These are phyloP conservation scores for Lobophora halterata DNA, from an alignment of 2,888 invertebrate genomes.

Conservation along the genomic window DNA sequence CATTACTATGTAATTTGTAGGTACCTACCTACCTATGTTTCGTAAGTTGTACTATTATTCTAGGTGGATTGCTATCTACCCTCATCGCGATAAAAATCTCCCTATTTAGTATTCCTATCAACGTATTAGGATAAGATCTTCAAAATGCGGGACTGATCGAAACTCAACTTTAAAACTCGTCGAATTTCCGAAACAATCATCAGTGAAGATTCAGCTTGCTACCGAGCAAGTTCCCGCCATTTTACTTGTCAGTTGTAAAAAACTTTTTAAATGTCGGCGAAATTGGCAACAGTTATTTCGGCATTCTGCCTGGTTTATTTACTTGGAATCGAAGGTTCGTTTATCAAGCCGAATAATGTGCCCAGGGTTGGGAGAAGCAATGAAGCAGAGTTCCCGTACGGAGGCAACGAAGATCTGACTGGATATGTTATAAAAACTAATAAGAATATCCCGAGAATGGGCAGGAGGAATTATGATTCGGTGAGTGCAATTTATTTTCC, in stretches of 20 bases:
- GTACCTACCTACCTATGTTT: too few relatives aligned
- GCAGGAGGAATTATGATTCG: constrained; percentile 70
- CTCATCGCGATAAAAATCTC: constrained; percentile 30
- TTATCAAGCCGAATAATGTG: constrained; percentile 71
- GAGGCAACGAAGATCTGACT: constrained; percentile 60
- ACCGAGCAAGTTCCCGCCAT: constrained; percentile 28
- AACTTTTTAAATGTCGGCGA: constrained; percentile 54
- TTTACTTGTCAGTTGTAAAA: too few relatives aligned
- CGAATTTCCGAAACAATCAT: constrained; percentile 19
- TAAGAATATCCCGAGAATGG: constrained; percentile 74
- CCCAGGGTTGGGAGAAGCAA: constrained; percentile 71
- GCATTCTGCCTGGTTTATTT: constrained; percentile 55
- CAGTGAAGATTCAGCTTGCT: constrained; percentile 31
- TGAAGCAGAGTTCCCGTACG: constrained; percentile 60
- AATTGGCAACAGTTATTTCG: constrained; percentile 45
- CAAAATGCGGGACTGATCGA: constrained; percentile 57
- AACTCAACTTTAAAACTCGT: constrained; percentile 46
- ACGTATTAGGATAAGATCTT: constrained; percentile 38
- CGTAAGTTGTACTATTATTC: too few relatives aligned
- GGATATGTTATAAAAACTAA: constrained; percentile 74
- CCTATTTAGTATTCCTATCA: constrained; percentile 41
- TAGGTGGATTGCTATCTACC: constrained; percentile 18
- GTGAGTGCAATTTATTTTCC: constrained; percentile 45
- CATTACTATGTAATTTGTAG: too few relatives aligned
- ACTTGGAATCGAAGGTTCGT: constrained; percentile 52